phyloP scores from a whole-genome alignment of 2,113 vertebrate genomes.

The Hemiprocne comata region DNA sequence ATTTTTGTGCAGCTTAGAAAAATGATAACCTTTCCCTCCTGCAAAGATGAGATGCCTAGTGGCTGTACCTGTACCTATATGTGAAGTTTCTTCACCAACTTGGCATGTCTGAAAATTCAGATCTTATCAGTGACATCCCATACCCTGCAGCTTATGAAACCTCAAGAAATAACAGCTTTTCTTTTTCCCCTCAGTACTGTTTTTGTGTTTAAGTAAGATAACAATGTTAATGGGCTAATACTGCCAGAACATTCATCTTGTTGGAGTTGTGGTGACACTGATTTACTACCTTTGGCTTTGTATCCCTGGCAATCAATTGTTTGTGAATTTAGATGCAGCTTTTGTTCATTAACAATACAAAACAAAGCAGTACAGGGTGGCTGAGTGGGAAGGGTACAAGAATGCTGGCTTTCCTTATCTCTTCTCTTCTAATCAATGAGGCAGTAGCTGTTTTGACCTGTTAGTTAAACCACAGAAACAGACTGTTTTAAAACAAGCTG shows the following conservation, averaged over 20 bases:
- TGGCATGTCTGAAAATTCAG: neutral
- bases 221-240: constrained; percentile 54
- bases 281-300: constrained; percentile 10
- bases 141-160: neutral
- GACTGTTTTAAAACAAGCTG: neutral
- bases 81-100: neutral
- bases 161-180: constrained; percentile 1
- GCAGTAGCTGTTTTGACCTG: neutral
- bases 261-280: neutral
- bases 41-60: neutral
- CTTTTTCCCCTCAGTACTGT: neutral
- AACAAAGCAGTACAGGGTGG: neutral
- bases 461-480: neutral
- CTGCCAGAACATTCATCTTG: constrained; percentile 11
- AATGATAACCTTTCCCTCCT: neutral
- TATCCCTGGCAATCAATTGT: neutral
- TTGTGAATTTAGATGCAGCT: constrained; percentile 22
- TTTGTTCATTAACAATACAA: constrained; percentile 30
- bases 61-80: neutral
- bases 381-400: neutral
- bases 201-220: neutral
- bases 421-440: neutral
- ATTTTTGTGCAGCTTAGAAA: neutral
- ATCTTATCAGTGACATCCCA: neutral
- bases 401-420: neutral